Conservation (phyloP, 2,797 vertebrate genomes). For the Bufotes viridis region DNA sequence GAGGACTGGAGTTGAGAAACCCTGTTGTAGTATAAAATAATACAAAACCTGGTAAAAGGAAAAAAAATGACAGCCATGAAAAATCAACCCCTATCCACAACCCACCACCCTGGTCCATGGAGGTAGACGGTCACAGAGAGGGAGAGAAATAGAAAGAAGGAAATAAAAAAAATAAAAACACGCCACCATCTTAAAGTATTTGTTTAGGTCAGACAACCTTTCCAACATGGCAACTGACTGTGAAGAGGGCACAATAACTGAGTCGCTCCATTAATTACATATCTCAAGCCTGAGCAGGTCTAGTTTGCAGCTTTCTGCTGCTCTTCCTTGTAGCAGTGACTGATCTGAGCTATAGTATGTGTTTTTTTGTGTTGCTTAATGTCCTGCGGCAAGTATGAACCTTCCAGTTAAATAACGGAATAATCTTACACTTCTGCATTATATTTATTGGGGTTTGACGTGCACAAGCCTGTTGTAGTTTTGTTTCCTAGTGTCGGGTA, state of each 20-base stretch:
- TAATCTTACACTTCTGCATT: background rate
- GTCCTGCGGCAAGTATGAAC: background rate
- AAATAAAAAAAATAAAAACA: too few species aligned
- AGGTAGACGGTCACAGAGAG: too few species aligned
- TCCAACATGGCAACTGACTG: background rate
- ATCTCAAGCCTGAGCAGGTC: background rate
- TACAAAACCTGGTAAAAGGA: too few species aligned
- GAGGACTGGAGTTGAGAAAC: too few species aligned
- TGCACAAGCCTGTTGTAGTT: conserved; percentile 12
- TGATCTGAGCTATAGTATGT: background rate
- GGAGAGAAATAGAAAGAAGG: too few species aligned
- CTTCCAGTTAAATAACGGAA: conserved; percentile 1
- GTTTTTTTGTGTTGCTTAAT: background rate
- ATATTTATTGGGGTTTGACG: background rate
- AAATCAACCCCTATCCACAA: too few species aligned
- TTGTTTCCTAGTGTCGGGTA: background rate
- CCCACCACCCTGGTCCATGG: too few species aligned
- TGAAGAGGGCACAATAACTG: background rate
- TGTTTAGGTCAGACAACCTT: too few species aligned
- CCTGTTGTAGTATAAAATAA: too few species aligned
- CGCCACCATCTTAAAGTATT: too few species aligned
- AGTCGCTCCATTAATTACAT: background rate
- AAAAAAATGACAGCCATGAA: too few species aligned
- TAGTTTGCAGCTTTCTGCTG: background rate
- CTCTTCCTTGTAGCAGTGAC: background rate